Base-by-base conservation (phyloP, 2,797 vertebrate genomes). In the Cossypha heuglini region DNA sequence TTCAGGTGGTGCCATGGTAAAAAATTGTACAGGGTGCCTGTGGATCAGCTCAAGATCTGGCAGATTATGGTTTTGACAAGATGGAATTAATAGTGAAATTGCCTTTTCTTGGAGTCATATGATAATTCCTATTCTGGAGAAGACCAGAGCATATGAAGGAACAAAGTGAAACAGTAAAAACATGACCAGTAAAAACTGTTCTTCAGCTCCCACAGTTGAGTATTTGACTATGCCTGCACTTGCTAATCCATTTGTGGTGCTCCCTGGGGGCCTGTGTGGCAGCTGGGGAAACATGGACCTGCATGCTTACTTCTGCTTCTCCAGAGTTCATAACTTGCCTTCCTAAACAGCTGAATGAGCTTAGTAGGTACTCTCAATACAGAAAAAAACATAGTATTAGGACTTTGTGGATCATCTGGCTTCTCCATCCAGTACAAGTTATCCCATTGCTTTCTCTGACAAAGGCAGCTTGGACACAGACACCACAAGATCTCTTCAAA, bases 241-340 rank as follows among this genome's bases (percentile, higher is more conserved):
- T 59, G 31, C 11, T 62, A 21, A 55, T 66, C 1, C 10, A 4
- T 8, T 62, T 1, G 1, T 2, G 2, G 11, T 46, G 13, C 6
- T 67, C n/a, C 3, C 52, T n/a, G 28, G 8, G 6, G 35, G 1
- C 14, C 7, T 46, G 0, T 20, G 18, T 28, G 62, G 26, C 15
- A 37, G 5, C 2, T 48, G 20, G 5, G 24, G 16, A 62, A 21
- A 58, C 16, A 20, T 14, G 17, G 46, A 33, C 10, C 16, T 54
- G 31, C 6, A 22, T 66, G 21, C 9, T 67, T 71, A 6, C 29
- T 28, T 21, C 74, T 43, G 16, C 20, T 87, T 82, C 14, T 86
- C 16, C 57, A 19, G 25, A 51, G 31, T 16, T 51, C 31, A 43
- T 64, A 63, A 52, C 11, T 42, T 52, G 8, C 6, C 14, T 61